A percentile compares a stretch with the other conserved stretches of the same genome.
Conservation (phyloP, 2,113 vertebrate genomes). For the Recurvirostra avosetta region DNA sequence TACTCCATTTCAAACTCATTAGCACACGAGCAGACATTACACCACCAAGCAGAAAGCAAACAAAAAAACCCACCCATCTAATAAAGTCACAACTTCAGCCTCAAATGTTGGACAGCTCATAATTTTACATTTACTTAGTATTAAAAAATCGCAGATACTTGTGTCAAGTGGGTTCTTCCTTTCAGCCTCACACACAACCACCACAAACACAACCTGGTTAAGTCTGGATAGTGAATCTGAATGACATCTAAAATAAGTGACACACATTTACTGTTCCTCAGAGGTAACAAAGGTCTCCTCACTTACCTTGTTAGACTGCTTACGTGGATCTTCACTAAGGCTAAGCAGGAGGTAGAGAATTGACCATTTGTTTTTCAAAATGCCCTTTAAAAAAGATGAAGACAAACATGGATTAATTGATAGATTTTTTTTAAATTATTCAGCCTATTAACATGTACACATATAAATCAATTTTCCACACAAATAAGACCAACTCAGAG, state of each 20-base stretch:
- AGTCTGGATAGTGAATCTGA: neutral
- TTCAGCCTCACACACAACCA: neutral
- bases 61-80: neutral
- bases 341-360: constrained; percentile 95
- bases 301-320: constrained; percentile 85
- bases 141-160: neutral
- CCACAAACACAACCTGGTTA: neutral
- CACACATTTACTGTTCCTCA: neutral
- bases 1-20: neutral
- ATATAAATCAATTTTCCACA: neutral
- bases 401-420: neutral
- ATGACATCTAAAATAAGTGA: neutral
- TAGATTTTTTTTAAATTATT: neutral
- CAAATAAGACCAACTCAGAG: neutral
- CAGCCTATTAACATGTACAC: neutral
- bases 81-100: neutral
- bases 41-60: neutral
- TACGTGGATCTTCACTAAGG: constrained; percentile 95
- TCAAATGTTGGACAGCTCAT: neutral
- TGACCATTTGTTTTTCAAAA: constrained; percentile 96
- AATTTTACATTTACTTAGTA: neutral
- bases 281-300: neutral
- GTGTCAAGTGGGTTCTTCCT: neutral
- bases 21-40: neutral
- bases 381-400: constrained; percentile 73